Base-by-base conservation (phyloP, 2,888 invertebrate genomes). In the Diarsia brunnea region DNA sequence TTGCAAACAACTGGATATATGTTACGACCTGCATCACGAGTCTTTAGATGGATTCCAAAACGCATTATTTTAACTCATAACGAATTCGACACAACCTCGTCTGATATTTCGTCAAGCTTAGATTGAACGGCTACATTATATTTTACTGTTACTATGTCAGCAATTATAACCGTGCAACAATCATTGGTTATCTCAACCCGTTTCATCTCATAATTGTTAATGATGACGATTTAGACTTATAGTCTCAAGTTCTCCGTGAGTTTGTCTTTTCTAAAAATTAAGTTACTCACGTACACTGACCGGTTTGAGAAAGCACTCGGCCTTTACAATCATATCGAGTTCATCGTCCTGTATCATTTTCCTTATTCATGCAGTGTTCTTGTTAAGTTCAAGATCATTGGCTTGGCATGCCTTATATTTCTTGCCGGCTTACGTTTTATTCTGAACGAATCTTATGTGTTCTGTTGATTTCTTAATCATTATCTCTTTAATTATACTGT, bases 211-310 rank as follows among this genome's bases (percentile, higher is more conserved):
- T 31, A 70, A n/a, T n/a, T 66, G 82, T 58, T 69, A 79, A 49
- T 67, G 55, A 78, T 65, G n/a, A 24, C 63, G 19, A 66, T 65
- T 83, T 75, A 73, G 65, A 69, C 78, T 86, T 74, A 38, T 47
- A 60, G 65, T 73, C 63, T 63, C n/a, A 69, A 81, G 81, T 74
- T 81, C 84, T 51, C 74, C 61, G 47, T 53, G 64, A 72, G 68
- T 69, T 67, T 81, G 63, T 47, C 69, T 84, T 84, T 81, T 84
- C 74, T 84, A 81, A 78, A 81, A 79, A 75, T 53, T 45, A 31
- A 38, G 38, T 68, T 60, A 53, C 71, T 72, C 83, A 70, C 71
- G 65, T 69, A 70, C 68, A 38, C 31, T 12, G 58, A 82, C 84
- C 63, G 79, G 84, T 75, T 74, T 27, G 61, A 79, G 71, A 81